These are phyloP conservation scores for Theocolax elegans DNA, from an alignment of 1,140 invertebrate species.

Conservation along the genomic window DNA sequence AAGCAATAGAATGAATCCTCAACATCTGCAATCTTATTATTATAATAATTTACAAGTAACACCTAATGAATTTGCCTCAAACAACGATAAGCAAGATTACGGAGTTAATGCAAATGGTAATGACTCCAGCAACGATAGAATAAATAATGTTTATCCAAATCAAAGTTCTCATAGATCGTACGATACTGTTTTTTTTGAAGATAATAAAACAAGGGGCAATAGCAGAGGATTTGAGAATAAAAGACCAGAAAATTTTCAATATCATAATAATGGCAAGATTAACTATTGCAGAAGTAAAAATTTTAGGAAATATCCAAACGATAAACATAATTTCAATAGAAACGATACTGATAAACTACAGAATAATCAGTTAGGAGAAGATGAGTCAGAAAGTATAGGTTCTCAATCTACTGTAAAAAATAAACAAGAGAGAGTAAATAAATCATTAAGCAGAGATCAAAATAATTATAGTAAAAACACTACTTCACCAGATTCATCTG, in stretches of 20 bases:
- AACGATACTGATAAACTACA: conserved; percentile 37
- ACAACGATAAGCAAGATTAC: conserved; percentile 12
- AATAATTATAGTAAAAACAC: conserved; percentile 19
- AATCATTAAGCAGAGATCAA: background rate
- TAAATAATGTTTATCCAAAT: conserved; percentile 24
- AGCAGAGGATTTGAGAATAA: conserved; percentile 47
- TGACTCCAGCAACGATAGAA: conserved; percentile 4
- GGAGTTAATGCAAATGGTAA: conserved; percentile 8
- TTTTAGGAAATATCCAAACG: conserved; percentile 50
- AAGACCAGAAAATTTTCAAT: conserved; percentile 20
- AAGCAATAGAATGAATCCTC: background rate
- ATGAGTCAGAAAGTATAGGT: conserved; percentile 37
- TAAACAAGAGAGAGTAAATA: conserved; percentile 20
- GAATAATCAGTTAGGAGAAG: conserved; percentile 25
- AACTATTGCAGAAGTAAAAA: conserved; percentile 29
- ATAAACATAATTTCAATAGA: conserved; percentile 46
- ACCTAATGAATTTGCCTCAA: conserved; percentile 55
- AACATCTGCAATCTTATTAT: background rate
- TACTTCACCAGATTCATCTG: conserved; percentile 31
- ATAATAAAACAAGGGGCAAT: conserved; percentile 43
- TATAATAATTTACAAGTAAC: conserved; percentile 49
- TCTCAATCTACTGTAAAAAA: conserved; percentile 36
- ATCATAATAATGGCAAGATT: conserved; percentile 41
- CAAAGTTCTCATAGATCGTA: conserved; percentile 19
- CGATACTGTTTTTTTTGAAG: conserved; percentile 43